Evolutionary conservation across 2,113 vertebrate species (phyloP).

Genomic region (Symphodus melops): DNA sequence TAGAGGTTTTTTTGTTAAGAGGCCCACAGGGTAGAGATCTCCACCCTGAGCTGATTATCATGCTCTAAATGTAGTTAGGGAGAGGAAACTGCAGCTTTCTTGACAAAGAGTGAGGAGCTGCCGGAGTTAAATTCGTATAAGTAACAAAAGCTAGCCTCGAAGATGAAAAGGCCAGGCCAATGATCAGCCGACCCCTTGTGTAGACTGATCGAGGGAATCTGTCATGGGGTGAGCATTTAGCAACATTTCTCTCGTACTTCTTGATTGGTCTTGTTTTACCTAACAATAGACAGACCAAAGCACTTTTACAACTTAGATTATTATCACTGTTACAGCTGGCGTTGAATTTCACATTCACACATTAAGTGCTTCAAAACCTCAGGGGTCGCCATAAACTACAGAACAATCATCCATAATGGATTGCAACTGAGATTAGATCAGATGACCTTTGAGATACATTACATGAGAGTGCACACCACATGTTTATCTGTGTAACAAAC

Average conservation of each 20-base stretch:
- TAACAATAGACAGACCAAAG: neutral
- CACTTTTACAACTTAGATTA: neutral
- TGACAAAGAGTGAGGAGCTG: neutral
- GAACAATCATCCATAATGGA: slow-evolving; percentile 5
- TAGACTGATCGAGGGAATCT: too few species aligned
- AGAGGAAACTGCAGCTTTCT: slow-evolving; percentile 1
- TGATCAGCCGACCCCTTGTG: too few species aligned
- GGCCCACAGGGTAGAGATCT: slow-evolving; percentile 29
- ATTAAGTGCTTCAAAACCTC: neutral
- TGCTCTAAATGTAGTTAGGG: slow-evolving; percentile 20
- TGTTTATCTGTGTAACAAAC: slow-evolving; percentile 45
- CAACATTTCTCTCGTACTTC: neutral
- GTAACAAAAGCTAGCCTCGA: neutral
- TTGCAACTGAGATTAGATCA: slow-evolving; percentile 18
- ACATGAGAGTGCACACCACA: slow-evolving; percentile 28
- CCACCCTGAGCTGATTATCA: slow-evolving; percentile 45
- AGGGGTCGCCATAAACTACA: neutral
- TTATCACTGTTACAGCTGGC: neutral
- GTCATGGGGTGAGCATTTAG: too few species aligned
- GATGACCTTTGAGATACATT: slow-evolving; percentile 28
- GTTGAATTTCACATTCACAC: neutral
- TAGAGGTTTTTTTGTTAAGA: slow-evolving; percentile 31
- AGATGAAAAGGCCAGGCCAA: too few species aligned
- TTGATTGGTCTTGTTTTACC: too few species aligned
- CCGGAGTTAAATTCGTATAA: neutral